Evolutionary conservation across 2,113 vertebrate species (phyloP).

Genomic region (Cephalopholis sonnerati): DNA sequence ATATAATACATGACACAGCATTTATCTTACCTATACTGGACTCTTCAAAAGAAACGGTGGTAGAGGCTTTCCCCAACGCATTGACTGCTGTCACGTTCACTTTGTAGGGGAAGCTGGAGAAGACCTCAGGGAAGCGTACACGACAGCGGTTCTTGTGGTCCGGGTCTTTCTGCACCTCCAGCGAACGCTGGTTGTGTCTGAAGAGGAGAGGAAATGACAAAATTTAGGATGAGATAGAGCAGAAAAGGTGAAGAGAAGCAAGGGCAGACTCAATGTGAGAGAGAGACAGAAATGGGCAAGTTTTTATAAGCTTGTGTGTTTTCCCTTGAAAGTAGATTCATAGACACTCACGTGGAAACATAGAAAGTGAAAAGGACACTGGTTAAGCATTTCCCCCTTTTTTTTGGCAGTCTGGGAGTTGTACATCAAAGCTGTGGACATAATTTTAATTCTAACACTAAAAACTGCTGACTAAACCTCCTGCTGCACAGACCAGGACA

Average conservation of each 20-base stretch:
- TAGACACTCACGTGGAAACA: background rate
- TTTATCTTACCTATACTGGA: constrained; percentile 90
- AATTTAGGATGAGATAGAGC: constrained; percentile 13
- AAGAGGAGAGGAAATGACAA: background rate
- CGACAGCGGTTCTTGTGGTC: constrained; percentile 96
- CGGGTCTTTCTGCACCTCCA: constrained; percentile 90
- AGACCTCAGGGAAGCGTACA: constrained; percentile 93
- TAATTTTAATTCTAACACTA: background rate
- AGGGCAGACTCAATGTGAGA: background rate
- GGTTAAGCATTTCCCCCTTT: background rate
- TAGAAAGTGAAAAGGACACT: background rate
- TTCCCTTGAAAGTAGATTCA: constrained; percentile 6
- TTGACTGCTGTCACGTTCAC: constrained; percentile 95
- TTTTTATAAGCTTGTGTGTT: background rate
- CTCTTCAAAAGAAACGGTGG: constrained; percentile 91
- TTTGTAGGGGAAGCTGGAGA: constrained; percentile 93
- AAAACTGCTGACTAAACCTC: constrained; percentile 3
- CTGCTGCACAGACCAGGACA: background rate
- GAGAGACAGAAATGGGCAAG: no score
- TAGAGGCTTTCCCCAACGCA: constrained; percentile 89
- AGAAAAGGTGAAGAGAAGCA: background rate
- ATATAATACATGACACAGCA: background rate
- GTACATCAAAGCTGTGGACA: constrained; percentile 7
- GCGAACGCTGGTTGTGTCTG: constrained; percentile 91
- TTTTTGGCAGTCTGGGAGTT: background rate